Evolutionary conservation across 2,113 vertebrate species (phyloP), one percentile per base, ranked within the genome.

Genomic region (Dryoscopus gambensis): DNA sequence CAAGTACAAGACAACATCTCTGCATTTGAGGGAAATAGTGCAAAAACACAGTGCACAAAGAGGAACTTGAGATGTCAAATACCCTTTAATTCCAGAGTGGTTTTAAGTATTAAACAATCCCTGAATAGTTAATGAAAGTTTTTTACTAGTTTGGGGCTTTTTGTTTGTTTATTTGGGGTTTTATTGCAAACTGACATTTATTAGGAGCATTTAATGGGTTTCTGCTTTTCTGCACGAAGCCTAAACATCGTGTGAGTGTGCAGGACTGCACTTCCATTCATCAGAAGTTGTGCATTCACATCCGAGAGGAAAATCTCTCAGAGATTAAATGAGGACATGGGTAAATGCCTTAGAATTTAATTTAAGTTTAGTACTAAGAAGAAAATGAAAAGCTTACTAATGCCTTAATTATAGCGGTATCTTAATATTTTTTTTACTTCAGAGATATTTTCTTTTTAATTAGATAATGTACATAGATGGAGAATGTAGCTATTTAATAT

Each of bases 341-440:
- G 46, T 49, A 96, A 94, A 95, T 91, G 86, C 78, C 78, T 91
- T 65, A 55, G 81, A 94, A 96, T 94, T 79, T 93, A 94, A 97
- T 95, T 96, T 90, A 89, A 62, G 80, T 89, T 90, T 49, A 17
- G 60, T 42, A 57, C 71, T 87, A 73, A 84, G 77, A 85, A 84
- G 73, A 95, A 91, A 93, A 95, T 87, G 40, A 91, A 97, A 94
- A 95, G 64, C 71, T 88, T 86, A 79, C 68, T 78, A 97, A 96
- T 96, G 68, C 74, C 86, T 95, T 92, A 89, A 96, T 97, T 96
- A 94, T 87, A 78, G 42, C 10, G 13, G 10, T 49, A 39, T 76
- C 67, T 78, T 78, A 56, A 42, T 84, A 64, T 76, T 80, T 63
- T 88, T 89, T 88, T 83, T 65, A 14, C 56, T 95, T 93, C 70